Evolutionary conservation across 2,888 invertebrate genomes (phyloP).

Genomic region (Diploptera punctata): DNA sequence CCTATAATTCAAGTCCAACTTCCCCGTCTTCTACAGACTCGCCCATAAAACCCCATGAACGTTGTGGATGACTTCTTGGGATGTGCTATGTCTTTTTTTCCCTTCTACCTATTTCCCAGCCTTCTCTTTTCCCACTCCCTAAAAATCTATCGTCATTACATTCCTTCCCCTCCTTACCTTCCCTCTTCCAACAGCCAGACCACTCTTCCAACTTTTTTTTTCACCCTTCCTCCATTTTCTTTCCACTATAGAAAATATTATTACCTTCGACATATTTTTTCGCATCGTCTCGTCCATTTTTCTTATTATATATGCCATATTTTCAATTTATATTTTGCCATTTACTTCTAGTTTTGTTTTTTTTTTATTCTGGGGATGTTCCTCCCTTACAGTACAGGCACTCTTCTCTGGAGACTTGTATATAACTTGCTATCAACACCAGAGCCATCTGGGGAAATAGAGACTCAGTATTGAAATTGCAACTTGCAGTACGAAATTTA

Average conservation of each 20-base stretch:
- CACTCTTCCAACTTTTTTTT: not conserved
- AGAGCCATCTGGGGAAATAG: not conserved
- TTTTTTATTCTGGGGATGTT: not conserved
- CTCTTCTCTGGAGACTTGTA: not conserved
- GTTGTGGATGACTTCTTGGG: slow-evolving; percentile 32
- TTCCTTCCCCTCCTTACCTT: slow-evolving; percentile 4
- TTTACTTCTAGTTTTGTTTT: not conserved
- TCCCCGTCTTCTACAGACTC: slow-evolving; percentile 20
- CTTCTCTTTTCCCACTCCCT: not conserved
- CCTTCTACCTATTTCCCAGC: not conserved
- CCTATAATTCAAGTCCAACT: not conserved
- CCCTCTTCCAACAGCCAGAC: not conserved
- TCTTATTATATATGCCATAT: not conserved
- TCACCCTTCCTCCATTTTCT: not conserved
- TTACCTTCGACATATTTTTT: slow-evolving; percentile 18
- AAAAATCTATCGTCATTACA: slow-evolving; percentile 9
- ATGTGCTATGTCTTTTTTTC: slow-evolving; percentile 9
- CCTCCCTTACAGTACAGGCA: not conserved
- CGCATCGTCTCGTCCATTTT: not conserved
- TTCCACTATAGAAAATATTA: not conserved
- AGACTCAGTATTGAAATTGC: no score
- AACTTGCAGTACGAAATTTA: no score
- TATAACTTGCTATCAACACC: not conserved
- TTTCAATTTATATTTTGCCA: slow-evolving; percentile 9
- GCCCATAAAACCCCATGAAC: slow-evolving; percentile 26